phyloP scores from a whole-genome alignment of 2,113 vertebrate genomes.

The Podarcis muralis region DNA sequence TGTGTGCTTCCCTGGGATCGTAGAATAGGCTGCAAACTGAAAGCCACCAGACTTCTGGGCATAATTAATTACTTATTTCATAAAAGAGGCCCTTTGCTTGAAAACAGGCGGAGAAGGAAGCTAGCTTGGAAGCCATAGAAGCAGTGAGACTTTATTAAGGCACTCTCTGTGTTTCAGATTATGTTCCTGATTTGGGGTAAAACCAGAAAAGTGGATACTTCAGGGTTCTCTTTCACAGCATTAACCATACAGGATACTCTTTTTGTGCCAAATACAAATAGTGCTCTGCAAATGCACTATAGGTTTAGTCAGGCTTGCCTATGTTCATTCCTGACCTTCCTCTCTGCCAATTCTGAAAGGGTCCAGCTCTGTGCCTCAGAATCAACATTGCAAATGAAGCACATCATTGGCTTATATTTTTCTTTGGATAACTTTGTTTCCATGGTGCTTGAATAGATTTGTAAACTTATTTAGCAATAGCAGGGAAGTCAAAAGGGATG shows the following conservation, averaged over 20 bases:
- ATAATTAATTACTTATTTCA: conserved; percentile 31
- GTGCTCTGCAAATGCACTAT: not conserved
- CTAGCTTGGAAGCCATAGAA: not conserved
- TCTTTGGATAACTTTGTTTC: not conserved
- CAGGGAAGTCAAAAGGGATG: not conserved
- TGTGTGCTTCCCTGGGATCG: not conserved
- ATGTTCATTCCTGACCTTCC: too few relatives aligned
- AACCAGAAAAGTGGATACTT: not conserved
- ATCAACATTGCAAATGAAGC: not conserved
- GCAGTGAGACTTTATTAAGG: conserved; percentile 8
- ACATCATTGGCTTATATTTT: not conserved
- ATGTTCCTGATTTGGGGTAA: not conserved
- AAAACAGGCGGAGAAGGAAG: not conserved
- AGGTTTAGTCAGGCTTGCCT: not conserved
- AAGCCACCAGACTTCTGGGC: conserved; percentile 24
- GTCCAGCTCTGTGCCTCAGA: not conserved
- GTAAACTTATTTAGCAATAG: not conserved
- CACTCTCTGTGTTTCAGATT: not conserved
- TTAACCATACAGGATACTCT: not conserved
- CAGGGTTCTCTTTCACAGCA: not conserved
- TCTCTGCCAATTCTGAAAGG: not conserved
- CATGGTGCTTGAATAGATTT: not conserved
- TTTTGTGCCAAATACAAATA: not conserved
- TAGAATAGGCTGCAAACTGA: not conserved
- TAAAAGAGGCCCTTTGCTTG: not conserved